phyloP scores from a whole-genome alignment of 2,797 vertebrate genomes.

The Podargus strigoides region DNA sequence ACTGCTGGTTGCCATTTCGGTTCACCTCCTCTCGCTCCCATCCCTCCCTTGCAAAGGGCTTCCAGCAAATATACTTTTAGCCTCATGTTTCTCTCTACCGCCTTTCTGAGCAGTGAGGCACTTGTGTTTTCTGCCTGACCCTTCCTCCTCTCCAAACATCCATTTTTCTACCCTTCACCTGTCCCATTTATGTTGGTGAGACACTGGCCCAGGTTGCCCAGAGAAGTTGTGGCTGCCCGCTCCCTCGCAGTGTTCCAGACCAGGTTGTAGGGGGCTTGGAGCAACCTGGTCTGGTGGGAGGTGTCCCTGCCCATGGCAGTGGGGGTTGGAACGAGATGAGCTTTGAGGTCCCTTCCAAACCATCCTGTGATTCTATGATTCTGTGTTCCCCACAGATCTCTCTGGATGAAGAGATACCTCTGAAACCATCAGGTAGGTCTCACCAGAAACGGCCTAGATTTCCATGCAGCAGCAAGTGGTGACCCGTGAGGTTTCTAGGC shows the following conservation, averaged over 20 bases:
- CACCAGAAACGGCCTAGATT: not conserved
- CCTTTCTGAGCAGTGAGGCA: not conserved
- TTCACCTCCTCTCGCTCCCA: not conserved
- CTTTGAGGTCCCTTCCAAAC: no score
- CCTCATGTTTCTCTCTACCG: not conserved
- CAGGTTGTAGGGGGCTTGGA: no score
- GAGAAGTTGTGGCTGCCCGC: no score
- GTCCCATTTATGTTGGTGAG: not conserved
- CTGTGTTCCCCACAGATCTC: not conserved
- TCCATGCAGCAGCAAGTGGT: rapidly evolving
- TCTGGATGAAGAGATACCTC: not conserved
- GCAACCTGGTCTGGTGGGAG: no score
- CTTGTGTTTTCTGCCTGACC: not conserved
- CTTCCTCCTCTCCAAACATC: not conserved
- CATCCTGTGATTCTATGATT: no score
- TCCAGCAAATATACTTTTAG: not conserved
- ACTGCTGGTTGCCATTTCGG: rapidly evolving
- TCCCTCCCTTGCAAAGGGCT: not conserved
- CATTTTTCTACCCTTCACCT: not conserved
- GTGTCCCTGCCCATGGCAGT: no score
- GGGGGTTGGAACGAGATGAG: no score
- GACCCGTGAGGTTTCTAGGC: not conserved
- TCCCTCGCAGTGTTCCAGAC: no score
- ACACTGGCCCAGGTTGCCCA: no score
- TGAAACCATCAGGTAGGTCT: not conserved